Base-by-base conservation (phyloP, 2,797 vertebrate species). In the Sparus aurata region DNA sequence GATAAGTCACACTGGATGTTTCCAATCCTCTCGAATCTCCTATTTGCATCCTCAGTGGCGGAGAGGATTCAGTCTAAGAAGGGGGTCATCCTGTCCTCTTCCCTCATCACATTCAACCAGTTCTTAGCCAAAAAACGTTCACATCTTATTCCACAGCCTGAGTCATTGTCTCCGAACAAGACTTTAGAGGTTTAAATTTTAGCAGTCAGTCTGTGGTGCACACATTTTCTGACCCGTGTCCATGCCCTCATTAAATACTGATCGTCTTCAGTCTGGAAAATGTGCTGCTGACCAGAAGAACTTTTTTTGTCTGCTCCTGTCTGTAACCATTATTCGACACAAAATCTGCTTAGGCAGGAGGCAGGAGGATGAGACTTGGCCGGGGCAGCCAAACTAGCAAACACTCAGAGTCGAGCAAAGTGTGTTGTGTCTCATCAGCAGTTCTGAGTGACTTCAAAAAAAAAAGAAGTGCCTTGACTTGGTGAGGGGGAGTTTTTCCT, bases 361-460 rank as follows among this genome's bases (percentile, higher is more conserved):
- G 4, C 34, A 38, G 34, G 69, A 84, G 50, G 61, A 66, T 79
- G 46, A 69, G 66, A 87, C 87, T 86, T 89, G 79, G 69, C 70
- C 79, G 5, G 74, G 65, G 75, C 85, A 84, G 89, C 63, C 77
- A 79, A 86, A 77, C 77, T 63, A 77, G 79, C 6, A n/a, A 86
- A 79, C 65, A 76, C 63, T 43, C 30, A 62, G 63, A 54, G 55
- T 25, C 45, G 68, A 87, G 81, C 41, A 17, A 64, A 78, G 80
- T 20, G 27, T 59, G 73, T 84, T 79, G 76, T 86, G 87, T 84
- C 84, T 89, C 52, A 88, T 93, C 92, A 90, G 90, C 90, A 88
- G 43, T 90, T 93, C 79, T 88, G 80, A 85, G 64, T 68, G 61
- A 65, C 60, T 88, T 70, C 61, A 52, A 76, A 38, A 71, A 25